Conservation (phyloP, 2,888 invertebrate genomes). For the Mimachlamys varia region DNA sequence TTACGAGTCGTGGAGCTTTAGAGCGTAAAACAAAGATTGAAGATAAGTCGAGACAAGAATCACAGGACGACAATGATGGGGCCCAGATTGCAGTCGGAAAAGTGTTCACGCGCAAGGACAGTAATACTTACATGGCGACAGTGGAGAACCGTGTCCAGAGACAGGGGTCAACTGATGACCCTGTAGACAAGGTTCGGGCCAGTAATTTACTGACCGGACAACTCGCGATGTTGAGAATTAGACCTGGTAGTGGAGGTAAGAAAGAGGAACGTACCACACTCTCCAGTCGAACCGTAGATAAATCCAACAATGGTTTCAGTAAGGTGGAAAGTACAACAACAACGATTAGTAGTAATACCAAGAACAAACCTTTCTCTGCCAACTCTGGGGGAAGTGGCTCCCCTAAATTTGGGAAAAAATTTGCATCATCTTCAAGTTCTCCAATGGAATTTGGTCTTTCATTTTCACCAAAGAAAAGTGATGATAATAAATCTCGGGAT, state of each 20-base stretch:
- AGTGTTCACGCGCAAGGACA: slow-evolving; percentile 41
- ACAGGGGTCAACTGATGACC: slow-evolving; percentile 41
- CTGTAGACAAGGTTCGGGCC: slow-evolving; percentile 44
- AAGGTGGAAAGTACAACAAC: background rate
- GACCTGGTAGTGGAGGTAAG: slow-evolving; percentile 46
- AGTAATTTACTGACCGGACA: slow-evolving; percentile 45
- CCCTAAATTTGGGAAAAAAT: background rate
- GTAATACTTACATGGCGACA: slow-evolving; percentile 44
- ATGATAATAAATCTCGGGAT: background rate
- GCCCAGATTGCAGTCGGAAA: slow-evolving; percentile 45
- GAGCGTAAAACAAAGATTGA: background rate
- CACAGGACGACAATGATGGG: background rate
- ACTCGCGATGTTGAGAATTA: slow-evolving; percentile 46
- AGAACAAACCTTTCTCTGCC: background rate
- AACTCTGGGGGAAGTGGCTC: background rate
- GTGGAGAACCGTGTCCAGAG: slow-evolving; percentile 47
- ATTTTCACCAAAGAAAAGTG: slow-evolving; percentile 27
- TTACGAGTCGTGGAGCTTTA: background rate
- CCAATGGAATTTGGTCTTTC: slow-evolving; percentile 12
- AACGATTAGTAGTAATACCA: background rate
- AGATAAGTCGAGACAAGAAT: background rate
- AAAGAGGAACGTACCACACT: slow-evolving; percentile 39
- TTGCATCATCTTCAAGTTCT: background rate
- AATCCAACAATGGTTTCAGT: slow-evolving; percentile 16
- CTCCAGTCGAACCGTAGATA: background rate